Evolutionary conservation across 2,797 vertebrate genomes (phyloP), one percentile per base, ranked within the genome.

Genomic region (Coregonus sp.): DNA sequence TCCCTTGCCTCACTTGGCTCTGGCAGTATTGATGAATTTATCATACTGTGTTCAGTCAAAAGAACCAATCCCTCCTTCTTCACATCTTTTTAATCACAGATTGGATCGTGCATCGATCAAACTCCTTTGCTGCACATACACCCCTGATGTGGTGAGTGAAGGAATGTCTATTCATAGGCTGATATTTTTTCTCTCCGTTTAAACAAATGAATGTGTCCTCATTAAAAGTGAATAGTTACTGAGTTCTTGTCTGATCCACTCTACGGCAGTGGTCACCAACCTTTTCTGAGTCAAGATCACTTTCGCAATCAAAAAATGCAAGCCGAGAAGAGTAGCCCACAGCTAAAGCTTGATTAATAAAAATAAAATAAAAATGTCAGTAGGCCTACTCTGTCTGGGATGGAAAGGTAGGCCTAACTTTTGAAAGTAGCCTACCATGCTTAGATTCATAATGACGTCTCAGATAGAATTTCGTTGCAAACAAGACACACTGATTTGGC

Each of bases 21-120:
- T 84, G 82, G 70, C 78, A 76, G 75, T 89, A 88, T 92, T 88
- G 89, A 92, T 86, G 80, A 85, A 87, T 88, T 78, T 83, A 89
- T 89, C 86, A 85, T 11, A 76, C 81, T 77, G 77, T 73, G 86
- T 84, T 84, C 85, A 82, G 73, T 80, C 86, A 87, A 35, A 78
- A 78, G 74, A 78, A 89, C 84, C 82, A 84, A 80, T 82, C 86
- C 81, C 80, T 66, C 65, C 47, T 15, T 6, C 33, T 35, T 75
- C 54, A 73, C 71, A 77, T 75, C 56, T 81, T 80, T 69, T n/a
- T n/a, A 73, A 78, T 76, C 73, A 75, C 33, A 75, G 59, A 78
- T 81, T 80, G 37, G 5, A 65, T 73, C 66, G 75, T 69, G 65
- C 78, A 80, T 79, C 51, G 4, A 72, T 76, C 61, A 77, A 75